Evolutionary conservation across 2,888 invertebrate genomes (phyloP).

Genomic region (Oeneis ivallda): DNA sequence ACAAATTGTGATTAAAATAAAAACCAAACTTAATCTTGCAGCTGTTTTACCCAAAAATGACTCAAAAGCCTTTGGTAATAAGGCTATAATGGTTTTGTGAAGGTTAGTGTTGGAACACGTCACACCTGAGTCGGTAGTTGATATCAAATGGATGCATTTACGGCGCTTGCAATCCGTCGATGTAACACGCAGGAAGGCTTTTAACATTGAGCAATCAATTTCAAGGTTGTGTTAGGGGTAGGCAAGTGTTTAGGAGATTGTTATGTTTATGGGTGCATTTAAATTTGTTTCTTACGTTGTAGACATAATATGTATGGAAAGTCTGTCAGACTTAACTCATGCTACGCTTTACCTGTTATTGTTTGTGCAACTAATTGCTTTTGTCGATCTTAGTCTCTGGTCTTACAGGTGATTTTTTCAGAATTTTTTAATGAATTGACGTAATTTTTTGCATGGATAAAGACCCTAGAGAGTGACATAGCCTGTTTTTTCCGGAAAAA

Average conservation of each 20-base stretch:
- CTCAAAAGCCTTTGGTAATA: constrained; percentile 4
- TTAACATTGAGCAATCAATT: constrained; percentile 37
- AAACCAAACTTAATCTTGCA: constrained; percentile 21
- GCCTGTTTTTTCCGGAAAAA: too few species aligned
- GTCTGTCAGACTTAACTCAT: too few species aligned
- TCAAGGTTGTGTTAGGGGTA: constrained; percentile 35
- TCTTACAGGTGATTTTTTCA: too few species aligned
- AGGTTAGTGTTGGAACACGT: constrained; percentile 53
- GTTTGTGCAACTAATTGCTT: too few species aligned
- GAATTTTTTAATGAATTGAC: too few species aligned
- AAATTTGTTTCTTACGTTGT: not conserved
- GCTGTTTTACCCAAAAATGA: constrained; percentile 16
- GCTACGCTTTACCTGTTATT: too few species aligned
- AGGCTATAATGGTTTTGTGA: constrained; percentile 13
- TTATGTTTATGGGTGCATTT: not conserved
- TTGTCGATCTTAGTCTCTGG: too few species aligned
- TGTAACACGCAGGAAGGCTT: constrained; percentile 41
- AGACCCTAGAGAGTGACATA: too few species aligned
- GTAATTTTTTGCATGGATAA: too few species aligned
- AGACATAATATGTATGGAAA: too few species aligned
- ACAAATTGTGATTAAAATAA: constrained; percentile 36
- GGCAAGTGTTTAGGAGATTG: not conserved
- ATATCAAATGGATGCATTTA: constrained; percentile 63
- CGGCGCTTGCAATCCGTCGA: constrained; percentile 33
- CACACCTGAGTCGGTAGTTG: constrained; percentile 60